phyloP scores from a whole-genome alignment of 2,888 invertebrate species.

The Carabus problematicus region DNA sequence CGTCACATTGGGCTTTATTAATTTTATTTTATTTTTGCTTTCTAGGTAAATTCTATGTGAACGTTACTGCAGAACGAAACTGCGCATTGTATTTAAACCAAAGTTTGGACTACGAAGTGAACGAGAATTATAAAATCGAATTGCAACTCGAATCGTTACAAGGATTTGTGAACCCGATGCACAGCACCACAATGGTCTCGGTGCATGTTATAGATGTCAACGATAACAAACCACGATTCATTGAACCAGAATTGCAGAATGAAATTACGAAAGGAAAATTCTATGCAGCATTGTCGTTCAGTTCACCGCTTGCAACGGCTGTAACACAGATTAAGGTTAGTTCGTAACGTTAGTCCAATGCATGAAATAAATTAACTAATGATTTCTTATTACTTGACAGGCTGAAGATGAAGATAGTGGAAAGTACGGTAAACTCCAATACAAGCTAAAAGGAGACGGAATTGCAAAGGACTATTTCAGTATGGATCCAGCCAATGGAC shows the following conservation, averaged over 20 bases:
- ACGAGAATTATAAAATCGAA: slow-evolving; percentile 75
- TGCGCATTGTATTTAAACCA: slow-evolving; percentile 80
- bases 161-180: slow-evolving; percentile 80
- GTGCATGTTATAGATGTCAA: slow-evolving; percentile 87
- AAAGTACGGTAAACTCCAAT: slow-evolving; percentile 80
- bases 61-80: slow-evolving; percentile 79
- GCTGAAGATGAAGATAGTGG: slow-evolving; percentile 89
- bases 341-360: too few species aligned
- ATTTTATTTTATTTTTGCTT: slow-evolving; percentile 11
- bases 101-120: slow-evolving; percentile 80
- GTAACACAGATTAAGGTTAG: slow-evolving; percentile 78
- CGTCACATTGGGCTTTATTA: too few species aligned
- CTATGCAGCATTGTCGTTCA: slow-evolving; percentile 79
- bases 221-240: slow-evolving; percentile 86
- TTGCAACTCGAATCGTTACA: slow-evolving; percentile 81
- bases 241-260: slow-evolving; percentile 69
- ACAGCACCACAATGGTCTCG: slow-evolving; percentile 76
- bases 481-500: slow-evolving; percentile 77
- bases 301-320: slow-evolving; percentile 76
- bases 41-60: slow-evolving; percentile 74
- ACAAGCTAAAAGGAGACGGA: slow-evolving; percentile 60
- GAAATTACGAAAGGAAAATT: slow-evolving; percentile 72
- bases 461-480: slow-evolving; percentile 69
- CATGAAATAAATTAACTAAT: too few species aligned
- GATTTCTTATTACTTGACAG: slow-evolving; percentile 53